Base-by-base conservation (phyloP, 1,140 invertebrate genomes). In the Agrilus planipennis region DNA sequence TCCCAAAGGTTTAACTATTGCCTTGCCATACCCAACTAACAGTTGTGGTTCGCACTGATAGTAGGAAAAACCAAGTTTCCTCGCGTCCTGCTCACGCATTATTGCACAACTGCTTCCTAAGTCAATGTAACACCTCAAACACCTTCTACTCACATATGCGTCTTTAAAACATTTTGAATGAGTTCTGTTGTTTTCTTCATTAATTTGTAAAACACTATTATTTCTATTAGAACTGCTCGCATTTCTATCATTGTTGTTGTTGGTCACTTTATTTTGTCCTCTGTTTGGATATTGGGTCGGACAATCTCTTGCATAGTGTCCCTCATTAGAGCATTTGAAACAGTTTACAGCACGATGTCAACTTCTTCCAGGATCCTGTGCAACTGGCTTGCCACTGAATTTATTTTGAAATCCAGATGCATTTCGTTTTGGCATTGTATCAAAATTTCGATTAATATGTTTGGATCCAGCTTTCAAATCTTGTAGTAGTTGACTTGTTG, bases 101-200 rank as follows among this genome's bases (percentile, higher is more conserved):
- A 11, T 34, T 5, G 19, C 32, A 34, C 32, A 34, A 21, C 32
- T 34, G 15, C 19, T 34, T 6, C 16, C 32, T 4, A 34, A 18
- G 15, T 34, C 32, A 6, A 34, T 18, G 12, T 34, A 34, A 15
- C 32, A 34, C 17, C 19, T 4, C 4, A 34, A n/a, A 4, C 4
- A 9, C 19, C 19, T 34, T 3, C 19, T 34, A 15, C 19, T 34
- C 4, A 34, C 12, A 4, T 12, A 34, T 4, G 16, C 9, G 4
- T 34, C 32, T 12, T 34, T 34, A 18, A 19, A 34, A 21, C 19
- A 34, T 12, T 21, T 34, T 4, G 32, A 11, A 21, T 34, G 19
- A 7, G 32, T 9, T 7, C 7, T 27, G 7, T 5, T n/a, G 14
- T 9, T 32, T 32, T 16, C 14, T 6, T 6, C 14, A 11, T 16